A percentile compares a stretch with the other conserved stretches of the same genome.
These are phyloP conservation scores for Micromys minutus DNA, from an alignment of 2,113 vertebrate species.

Conservation along the genomic window DNA sequence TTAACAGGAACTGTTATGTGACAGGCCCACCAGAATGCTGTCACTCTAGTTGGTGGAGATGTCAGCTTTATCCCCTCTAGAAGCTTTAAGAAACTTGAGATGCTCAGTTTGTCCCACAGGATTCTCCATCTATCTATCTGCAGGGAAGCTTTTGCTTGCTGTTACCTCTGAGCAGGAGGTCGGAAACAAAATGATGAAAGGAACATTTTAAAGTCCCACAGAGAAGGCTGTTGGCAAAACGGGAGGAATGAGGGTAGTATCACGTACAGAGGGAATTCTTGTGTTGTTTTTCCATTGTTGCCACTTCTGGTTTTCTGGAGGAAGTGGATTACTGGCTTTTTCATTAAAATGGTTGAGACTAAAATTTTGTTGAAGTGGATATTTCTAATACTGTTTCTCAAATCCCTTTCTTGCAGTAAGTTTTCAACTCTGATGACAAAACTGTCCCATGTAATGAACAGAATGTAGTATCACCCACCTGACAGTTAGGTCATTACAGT, in stretches of 20 bases:
- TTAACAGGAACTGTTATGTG: neutral
- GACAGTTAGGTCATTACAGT: slow-evolving; percentile 58
- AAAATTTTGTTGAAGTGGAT: slow-evolving; percentile 36
- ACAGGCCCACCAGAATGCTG: neutral
- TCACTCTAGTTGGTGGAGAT: neutral
- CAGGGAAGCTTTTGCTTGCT: neutral
- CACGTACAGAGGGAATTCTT: neutral
- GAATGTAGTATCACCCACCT: slow-evolving; percentile 49
- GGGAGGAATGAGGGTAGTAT: neutral
- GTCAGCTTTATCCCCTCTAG: neutral
- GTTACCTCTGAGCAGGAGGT: neutral
- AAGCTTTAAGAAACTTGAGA: neutral
- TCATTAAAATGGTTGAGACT: neutral
- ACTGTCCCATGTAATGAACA: slow-evolving; percentile 40
- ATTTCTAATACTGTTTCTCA: neutral
- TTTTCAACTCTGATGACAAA: slow-evolving; percentile 56
- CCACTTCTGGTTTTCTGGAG: neutral
- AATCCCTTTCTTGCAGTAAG: neutral
- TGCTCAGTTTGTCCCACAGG: neutral
- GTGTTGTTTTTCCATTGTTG: neutral
- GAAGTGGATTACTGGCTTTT: neutral
- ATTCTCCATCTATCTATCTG: neutral
- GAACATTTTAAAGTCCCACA: neutral
- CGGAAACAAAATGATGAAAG: rapidly evolving
- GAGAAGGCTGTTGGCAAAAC: neutral